These are phyloP conservation scores for Oreochromis grahami DNA, from an alignment of 2,797 vertebrate species.

Conservation along the genomic window DNA sequence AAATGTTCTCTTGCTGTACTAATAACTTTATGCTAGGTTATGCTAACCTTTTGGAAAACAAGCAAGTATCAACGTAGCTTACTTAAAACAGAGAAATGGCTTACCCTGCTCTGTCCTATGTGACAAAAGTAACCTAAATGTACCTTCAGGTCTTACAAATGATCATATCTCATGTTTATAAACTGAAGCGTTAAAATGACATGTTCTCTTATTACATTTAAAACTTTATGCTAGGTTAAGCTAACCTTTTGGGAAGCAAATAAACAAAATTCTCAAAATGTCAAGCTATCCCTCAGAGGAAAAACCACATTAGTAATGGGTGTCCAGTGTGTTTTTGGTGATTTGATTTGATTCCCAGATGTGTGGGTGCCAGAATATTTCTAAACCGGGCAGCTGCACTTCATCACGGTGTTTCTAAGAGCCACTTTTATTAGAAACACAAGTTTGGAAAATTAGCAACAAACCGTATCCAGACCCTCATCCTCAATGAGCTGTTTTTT, in stretches of 20 bases:
- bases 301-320: conserved; percentile 41
- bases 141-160: neutral
- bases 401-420: neutral
- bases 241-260: neutral
- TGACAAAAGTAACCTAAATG: neutral
- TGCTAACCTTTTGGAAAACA: neutral
- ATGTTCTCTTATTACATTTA: neutral
- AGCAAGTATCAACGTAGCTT: neutral
- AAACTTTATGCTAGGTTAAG: neutral
- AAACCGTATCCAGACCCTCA: conserved; percentile 13
- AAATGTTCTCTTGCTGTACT: neutral
- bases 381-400: conserved; percentile 6
- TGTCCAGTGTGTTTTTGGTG: conserved; percentile 51
- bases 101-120: neutral
- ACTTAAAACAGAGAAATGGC: neutral
- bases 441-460: conserved; percentile 25
- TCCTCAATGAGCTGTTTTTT: conserved; percentile 25
- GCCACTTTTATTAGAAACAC: conserved; percentile 11
- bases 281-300: conserved; percentile 15
- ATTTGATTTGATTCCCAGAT: conserved; percentile 52
- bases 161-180: neutral
- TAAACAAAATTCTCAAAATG: conserved; percentile 11
- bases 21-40: neutral
- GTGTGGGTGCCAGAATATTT: conserved; percentile 24
- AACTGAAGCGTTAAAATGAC: neutral